Evolutionary conservation across 2,888 invertebrate genomes (phyloP), one percentile per base, ranked within the genome.

Genomic region (Mesorhabditis belari): DNA sequence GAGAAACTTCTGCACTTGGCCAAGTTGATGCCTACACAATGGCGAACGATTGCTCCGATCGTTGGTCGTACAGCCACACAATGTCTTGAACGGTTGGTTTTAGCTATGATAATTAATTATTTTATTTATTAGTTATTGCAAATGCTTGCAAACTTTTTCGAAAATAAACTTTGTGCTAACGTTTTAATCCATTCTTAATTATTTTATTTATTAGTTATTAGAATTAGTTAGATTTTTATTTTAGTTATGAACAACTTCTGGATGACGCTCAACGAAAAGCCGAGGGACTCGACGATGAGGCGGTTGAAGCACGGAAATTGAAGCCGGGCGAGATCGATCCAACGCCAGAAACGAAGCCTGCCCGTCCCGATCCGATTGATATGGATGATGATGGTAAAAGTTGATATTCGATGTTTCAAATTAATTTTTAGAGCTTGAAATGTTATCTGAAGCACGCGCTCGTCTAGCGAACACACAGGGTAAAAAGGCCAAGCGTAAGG

Each of bases 261-360:
- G 98, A 98, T 84, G 93, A 94, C 85, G 94, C 94, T 0, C 94
- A 95, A 81, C 90, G 91, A 77, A 92, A 92, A 60, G 93, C 93
- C 81, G 93, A 93, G 82, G 92, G 91, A 3, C 62, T 77, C 5
- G 92, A 91, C 75, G 92, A 92, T 23, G 80, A 79, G 52, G 77
- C 73, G 35, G 92, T 92, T 84, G 96, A 98, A 83, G 95, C 96
- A 0, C 87, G 96, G 35, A 96, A 96, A 82, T 85, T 99, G 50
- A 94, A 94, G 81, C 96, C 96, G 0, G 98, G 98, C 26, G 98
- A 99, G 85, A 98, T 98, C 79, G 98, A 98, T 84, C 98, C 98
- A 0, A 96, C 96, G 84, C 98, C 98, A 9, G 98, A 99, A 84
- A 98, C 96, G 0, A 99, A 98, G 83, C 98, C 98, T 3, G 98